These are phyloP conservation scores for Myopa testacea DNA, from an alignment of 2,888 invertebrate species.

Conservation along the genomic window DNA sequence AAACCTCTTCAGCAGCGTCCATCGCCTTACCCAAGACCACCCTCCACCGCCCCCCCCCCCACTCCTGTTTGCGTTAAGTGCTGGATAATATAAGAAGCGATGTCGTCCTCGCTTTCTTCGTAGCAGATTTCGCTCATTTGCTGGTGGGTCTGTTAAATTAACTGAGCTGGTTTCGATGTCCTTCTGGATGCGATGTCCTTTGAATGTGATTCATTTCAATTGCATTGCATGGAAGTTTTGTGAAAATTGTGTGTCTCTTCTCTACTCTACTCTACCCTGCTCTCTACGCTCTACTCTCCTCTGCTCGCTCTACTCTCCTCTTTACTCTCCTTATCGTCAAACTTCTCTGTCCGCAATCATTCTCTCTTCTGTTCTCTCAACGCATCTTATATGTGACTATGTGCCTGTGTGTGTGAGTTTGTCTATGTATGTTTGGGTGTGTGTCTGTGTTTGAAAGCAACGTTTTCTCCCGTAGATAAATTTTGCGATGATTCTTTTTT, in stretches of 20 bases:
- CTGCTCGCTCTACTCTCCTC: no score
- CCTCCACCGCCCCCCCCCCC: no score
- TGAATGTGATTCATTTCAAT: neutral
- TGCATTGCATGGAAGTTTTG: neutral
- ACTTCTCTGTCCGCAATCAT: neutral
- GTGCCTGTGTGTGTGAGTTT: neutral
- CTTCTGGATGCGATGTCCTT: constrained; percentile 15
- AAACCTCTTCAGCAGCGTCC: no score
- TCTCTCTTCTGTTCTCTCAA: neutral
- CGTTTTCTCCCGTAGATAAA: neutral
- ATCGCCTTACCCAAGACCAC: no score
- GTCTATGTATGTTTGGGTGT: neutral
- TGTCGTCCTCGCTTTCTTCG: neutral
- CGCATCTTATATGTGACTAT: neutral
- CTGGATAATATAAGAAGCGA: no score
- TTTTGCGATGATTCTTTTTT: neutral
- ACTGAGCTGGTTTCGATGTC: constrained; percentile 30
- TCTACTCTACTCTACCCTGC: no score
- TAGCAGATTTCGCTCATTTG: neutral
- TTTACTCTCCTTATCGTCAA: neutral
- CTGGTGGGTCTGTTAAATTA: constrained; percentile 29
- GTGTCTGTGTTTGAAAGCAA: constrained; percentile 15
- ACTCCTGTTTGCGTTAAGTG: no score
- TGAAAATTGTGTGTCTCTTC: no score
- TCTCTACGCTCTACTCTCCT: no score